phyloP scores from a whole-genome alignment of 2,113 vertebrate species.

The Parus major region DNA sequence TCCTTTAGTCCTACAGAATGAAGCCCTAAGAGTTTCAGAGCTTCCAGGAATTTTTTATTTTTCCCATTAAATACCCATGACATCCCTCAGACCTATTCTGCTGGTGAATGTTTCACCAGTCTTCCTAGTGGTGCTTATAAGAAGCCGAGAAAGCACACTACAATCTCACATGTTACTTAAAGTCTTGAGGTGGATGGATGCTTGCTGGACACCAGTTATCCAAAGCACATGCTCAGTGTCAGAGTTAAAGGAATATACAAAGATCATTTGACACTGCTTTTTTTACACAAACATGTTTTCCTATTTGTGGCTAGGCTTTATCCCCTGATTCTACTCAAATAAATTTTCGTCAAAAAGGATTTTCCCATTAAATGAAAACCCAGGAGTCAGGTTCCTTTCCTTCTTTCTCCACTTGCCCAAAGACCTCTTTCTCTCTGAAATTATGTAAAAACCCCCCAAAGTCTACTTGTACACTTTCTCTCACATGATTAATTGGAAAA shows the following conservation, averaged over 20 bases:
- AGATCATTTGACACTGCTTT: neutral
- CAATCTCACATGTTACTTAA: fast-evolving
- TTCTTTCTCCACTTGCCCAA: neutral
- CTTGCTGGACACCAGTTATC: neutral
- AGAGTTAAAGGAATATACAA: neutral
- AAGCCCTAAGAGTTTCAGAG: neutral
- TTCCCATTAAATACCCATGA: neutral
- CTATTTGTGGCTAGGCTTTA: neutral
- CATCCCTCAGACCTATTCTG: neutral
- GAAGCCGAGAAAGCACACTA: neutral
- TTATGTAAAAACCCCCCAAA: neutral
- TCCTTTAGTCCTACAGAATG: neutral
- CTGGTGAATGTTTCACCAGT: neutral
- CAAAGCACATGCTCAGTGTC: neutral
- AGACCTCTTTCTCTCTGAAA: neutral
- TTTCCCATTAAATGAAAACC: neutral
- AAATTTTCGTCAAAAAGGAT: neutral
- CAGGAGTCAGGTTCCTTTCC: neutral
- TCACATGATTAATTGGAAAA: neutral
- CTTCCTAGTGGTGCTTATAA: neutral
- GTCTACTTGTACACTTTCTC: neutral
- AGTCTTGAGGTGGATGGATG: neutral
- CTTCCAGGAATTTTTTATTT: neutral
- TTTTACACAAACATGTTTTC: neutral
- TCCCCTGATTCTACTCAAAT: neutral